Percentiles rank a stretch among this genome's conserved stretches.
These are phyloP conservation scores for Pterocles gutturalis DNA, from an alignment of 2,113 vertebrate genomes.

Conservation along the genomic window DNA sequence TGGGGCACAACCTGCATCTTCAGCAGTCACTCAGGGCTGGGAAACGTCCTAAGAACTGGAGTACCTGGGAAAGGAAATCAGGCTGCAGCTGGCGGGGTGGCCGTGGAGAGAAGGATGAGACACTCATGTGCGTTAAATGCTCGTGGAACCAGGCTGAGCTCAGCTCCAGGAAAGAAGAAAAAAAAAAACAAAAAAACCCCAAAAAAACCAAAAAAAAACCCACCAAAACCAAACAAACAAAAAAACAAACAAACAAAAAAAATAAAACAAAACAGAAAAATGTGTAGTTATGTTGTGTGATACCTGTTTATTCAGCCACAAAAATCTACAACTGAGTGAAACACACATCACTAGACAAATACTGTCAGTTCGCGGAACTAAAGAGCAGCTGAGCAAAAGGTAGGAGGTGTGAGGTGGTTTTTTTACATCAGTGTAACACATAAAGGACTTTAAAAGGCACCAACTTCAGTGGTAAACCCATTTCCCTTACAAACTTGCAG, in stretches of 20 bases:
- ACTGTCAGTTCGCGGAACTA: background rate
- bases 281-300: background rate
- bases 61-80: background rate
- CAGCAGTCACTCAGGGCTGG: background rate
- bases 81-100: background rate
- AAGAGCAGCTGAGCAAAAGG: background rate
- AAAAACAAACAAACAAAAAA: no score
- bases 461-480: background rate
- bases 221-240: no score
- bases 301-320: constrained; percentile 12
- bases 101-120: accelerated
- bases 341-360: background rate
- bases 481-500: background rate
- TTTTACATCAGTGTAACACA: background rate
- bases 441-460: background rate
- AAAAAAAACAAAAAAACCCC: no score
- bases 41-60: accelerated
- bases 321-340: background rate
- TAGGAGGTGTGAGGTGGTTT: no score
- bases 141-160: background rate
- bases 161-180: background rate
- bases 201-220: no score
- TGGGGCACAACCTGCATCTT: background rate
- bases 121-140: accelerated
- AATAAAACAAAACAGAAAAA: no score